Evolutionary conservation across 2,113 vertebrate species (phyloP), one percentile per base, ranked within the genome.

Genomic region (Aplodontia rufa): DNA sequence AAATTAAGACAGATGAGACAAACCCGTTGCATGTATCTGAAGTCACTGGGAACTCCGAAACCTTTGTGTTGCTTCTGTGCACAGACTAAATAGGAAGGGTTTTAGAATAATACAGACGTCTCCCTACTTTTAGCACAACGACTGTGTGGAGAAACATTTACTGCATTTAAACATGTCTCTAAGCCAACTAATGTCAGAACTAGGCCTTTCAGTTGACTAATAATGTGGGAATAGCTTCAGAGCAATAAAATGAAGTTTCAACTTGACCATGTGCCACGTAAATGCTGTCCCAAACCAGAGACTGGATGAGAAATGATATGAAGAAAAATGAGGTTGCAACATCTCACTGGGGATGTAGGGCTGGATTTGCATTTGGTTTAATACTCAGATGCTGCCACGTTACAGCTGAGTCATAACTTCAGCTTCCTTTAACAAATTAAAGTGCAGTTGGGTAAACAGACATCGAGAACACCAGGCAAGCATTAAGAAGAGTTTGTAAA

Each of bases 331-430:
- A 96, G 95, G 75, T 97, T 95, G 95, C 97, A 98, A 92, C 96
- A 97, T 98, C 97, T 98, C 97, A 98, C 98, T 98, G 98, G 97
- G 84, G 51, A 88, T 91, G 95, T 96, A 96, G 87, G 97, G 97
- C 97, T 98, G 87, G 97, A 98, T 98, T 98, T 97, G 98, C 98
- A 97, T 97, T 98, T 97, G 96, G 94, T 97, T 97, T 97, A 98
- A 98, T 97, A 97, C 97, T 98, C 83, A 97, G 91, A 97, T 97
- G 78, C 96, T 98, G 96, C 96, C 97, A 95, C 84, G 95, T 96
- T 97, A 96, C 90, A 98, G 97, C 98, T 98, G 98, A 98, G 96
- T 96, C 98, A 98, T 97, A 97, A 97, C 97, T 98, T 95, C 94
- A 92, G 96, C 93, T 91, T 91, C 97, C 97, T 96, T 95, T 97